A percentile compares a stretch with the other conserved stretches of the same genome.
Conservation (phyloP, 2,797 vertebrate species). For the Remorina albescens region DNA sequence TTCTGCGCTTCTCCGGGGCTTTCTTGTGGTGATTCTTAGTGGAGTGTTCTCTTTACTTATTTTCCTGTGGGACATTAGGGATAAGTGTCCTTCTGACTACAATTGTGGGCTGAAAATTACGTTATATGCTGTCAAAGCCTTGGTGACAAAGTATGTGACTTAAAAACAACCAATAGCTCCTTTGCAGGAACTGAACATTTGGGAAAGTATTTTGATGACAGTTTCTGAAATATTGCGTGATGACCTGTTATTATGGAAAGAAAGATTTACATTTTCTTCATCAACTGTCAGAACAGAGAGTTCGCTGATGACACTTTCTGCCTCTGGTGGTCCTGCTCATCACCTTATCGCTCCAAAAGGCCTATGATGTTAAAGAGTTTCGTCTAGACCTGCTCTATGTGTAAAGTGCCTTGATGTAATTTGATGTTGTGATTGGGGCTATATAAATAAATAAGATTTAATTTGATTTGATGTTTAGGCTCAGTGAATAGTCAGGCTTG, state of each 20-base stretch:
- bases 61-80: slow-evolving; percentile 66
- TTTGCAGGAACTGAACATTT: slow-evolving; percentile 42
- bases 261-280: neutral
- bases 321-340: neutral
- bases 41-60: slow-evolving; percentile 47
- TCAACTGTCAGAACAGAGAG: neutral
- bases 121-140: slow-evolving; percentile 61
- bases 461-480: too few relatives aligned
- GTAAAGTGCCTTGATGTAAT: too few relatives aligned
- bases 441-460: too few relatives aligned
- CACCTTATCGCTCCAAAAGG: neutral
- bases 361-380: too few relatives aligned
- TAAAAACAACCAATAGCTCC: slow-evolving; percentile 55
- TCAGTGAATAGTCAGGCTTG: too few relatives aligned
- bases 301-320: neutral
- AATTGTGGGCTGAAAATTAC: slow-evolving; percentile 64
- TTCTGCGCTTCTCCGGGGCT: slow-evolving; percentile 60
- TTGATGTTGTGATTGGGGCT: too few relatives aligned
- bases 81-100: slow-evolving; percentile 67
- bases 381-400: too few relatives aligned
- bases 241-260: slow-evolving; percentile 29
- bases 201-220: slow-evolving; percentile 52
- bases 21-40: slow-evolving; percentile 73
- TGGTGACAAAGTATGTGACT: slow-evolving; percentile 52
- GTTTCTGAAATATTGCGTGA: slow-evolving; percentile 31